Evolutionary conservation across 2,797 vertebrate species (phyloP).

Genomic region (Lagorchestes hirsutus): DNA sequence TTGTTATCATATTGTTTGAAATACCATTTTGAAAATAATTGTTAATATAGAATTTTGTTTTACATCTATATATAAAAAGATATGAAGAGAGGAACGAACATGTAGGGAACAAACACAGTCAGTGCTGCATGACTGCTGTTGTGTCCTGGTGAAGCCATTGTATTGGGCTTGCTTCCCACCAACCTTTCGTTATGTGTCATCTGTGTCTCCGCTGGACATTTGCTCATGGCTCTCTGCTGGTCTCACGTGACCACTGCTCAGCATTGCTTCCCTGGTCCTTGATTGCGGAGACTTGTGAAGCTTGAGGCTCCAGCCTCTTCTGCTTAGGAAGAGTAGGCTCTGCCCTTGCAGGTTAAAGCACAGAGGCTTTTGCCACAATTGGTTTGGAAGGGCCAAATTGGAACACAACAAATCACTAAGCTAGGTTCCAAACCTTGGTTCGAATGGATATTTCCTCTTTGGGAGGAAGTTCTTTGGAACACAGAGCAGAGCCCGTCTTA

Average conservation of each 20-base stretch:
- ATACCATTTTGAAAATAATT: not conserved
- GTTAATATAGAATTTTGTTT: not conserved
- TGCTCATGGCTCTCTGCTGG: not conserved
- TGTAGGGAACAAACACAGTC: not conserved
- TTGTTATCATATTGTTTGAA: not conserved
- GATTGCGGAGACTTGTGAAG: not conserved
- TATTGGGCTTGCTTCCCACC: not conserved
- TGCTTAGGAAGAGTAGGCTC: not conserved
- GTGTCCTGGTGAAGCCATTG: not conserved
- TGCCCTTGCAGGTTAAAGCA: not conserved
- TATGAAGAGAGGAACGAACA: not conserved
- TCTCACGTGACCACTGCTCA: not conserved
- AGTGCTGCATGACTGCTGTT: not conserved
- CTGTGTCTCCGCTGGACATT: not conserved
- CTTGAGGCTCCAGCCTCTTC: not conserved
- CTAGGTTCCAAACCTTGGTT: not conserved
- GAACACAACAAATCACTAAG: not conserved
- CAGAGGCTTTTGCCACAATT: not conserved
- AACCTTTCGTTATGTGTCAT: not conserved
- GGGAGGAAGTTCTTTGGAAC: not conserved
- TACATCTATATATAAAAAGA: not conserved
- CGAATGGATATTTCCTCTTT: not conserved
- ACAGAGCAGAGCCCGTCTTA: conserved; percentile 4
- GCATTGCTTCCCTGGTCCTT: not conserved
- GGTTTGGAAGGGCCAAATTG: not conserved